Evolutionary conservation across 2,888 invertebrate species (phyloP).

Genomic region (Drosophila incognita): DNA sequence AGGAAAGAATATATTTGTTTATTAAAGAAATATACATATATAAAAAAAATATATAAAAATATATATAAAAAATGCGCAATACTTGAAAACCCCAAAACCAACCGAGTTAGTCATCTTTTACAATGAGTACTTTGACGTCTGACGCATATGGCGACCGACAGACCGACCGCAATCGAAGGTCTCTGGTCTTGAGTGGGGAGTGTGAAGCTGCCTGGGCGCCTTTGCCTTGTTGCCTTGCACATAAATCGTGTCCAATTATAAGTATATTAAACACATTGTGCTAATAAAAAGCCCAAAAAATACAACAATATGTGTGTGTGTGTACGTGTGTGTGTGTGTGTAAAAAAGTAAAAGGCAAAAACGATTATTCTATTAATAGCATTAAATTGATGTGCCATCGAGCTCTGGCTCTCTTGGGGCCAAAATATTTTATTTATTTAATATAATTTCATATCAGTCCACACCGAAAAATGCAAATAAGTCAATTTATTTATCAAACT

Average conservation of each 20-base stretch:
- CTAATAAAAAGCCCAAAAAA: conserved; percentile 42
- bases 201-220: neutral
- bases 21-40: neutral
- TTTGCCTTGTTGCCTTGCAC: neutral
- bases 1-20: too few species aligned
- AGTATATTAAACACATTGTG: conserved; percentile 59
- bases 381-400: neutral
- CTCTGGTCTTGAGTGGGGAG: conserved; percentile 4
- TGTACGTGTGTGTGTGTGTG: neutral
- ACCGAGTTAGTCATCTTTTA: conserved; percentile 33
- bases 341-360: conserved; percentile 27
- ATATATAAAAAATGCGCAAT: conserved; percentile 5
- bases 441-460: neutral
- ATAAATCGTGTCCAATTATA: conserved; percentile 66
- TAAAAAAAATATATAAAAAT: neutral
- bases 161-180: conserved; percentile 11
- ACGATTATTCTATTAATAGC: conserved; percentile 27
- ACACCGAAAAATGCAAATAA: neutral
- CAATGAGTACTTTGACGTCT: conserved; percentile 29
- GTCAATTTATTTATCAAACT: neutral
- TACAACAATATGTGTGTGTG: neutral
- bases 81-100: conserved; percentile 23
- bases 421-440: neutral
- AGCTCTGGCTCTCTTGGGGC: neutral
- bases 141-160: neutral